These are phyloP conservation scores for Fulica atra DNA, from an alignment of 2,113 vertebrate species.

Conservation along the genomic window DNA sequence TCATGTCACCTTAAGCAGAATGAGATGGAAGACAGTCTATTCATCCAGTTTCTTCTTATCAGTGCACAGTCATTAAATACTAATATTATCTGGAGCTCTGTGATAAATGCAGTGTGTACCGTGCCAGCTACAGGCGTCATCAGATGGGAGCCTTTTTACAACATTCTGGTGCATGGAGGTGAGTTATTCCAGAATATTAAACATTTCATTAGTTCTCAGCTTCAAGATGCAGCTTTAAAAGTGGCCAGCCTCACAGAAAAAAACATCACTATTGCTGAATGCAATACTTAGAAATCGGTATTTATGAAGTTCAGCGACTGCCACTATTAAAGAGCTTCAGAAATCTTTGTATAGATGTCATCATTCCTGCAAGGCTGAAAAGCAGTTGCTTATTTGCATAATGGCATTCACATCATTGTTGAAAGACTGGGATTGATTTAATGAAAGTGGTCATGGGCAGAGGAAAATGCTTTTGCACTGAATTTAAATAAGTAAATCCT, in stretches of 20 bases:
- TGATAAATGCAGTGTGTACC: neutral
- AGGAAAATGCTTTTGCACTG: neutral
- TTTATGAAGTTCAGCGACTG: neutral
- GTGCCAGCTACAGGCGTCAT: neutral
- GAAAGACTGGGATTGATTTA: conserved; percentile 42
- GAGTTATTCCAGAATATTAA: conserved; percentile 45
- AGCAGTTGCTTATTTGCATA: conserved; percentile 43
- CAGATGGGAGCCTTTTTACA: conserved; percentile 33
- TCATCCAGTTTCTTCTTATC: conserved; percentile 41
- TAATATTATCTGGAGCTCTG: conserved; percentile 34
- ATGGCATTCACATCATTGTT: conserved; percentile 25
- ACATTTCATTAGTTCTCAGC: conserved; percentile 27
- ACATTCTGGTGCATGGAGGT: neutral
- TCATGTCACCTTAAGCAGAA: conserved; percentile 44
- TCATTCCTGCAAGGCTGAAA: conserved; percentile 6
- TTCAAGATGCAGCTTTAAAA: neutral
- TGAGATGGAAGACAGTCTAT: conserved; percentile 38
- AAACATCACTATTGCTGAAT: neutral
- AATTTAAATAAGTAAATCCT: conserved; percentile 4
- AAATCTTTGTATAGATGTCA: neutral
- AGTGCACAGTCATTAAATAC: conserved; percentile 45
- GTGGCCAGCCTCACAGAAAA: neutral
- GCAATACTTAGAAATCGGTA: neutral
- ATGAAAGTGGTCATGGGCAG: neutral
- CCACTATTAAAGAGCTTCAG: neutral